phyloP scores from a whole-genome alignment of 2,113 vertebrate genomes.

The Heterotilapia buettikoferi region DNA sequence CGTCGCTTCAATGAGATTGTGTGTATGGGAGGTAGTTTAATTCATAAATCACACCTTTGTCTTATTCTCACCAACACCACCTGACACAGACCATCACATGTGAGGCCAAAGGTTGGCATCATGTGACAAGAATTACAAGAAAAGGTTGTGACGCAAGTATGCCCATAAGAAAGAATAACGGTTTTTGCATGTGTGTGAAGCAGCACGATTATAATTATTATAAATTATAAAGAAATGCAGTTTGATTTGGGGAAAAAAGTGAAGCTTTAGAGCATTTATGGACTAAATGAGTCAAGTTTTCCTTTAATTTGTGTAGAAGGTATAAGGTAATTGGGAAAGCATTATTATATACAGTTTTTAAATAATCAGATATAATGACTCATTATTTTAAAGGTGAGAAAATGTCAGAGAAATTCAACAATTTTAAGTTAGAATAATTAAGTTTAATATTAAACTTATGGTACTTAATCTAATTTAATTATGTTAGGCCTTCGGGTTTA shows the following conservation, averaged over 20 bases:
- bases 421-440: too few relatives aligned
- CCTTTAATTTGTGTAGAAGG: not conserved
- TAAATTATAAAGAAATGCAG: not conserved
- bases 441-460: too few relatives aligned
- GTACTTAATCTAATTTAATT: too few relatives aligned
- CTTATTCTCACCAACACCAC: not conserved
- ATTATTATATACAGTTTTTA: too few relatives aligned
- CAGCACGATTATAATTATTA: not conserved
- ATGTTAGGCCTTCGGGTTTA: too few relatives aligned
- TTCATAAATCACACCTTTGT: conserved; percentile 11
- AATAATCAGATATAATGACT: too few relatives aligned
- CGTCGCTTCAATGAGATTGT: not conserved
- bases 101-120: not conserved
- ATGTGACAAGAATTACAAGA: not conserved
- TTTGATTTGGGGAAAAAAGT: not conserved
- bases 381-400: too few relatives aligned
- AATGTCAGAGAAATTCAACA: too few relatives aligned
- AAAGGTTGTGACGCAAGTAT: not conserved
- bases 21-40: not conserved
- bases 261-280: not conserved
- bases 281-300: not conserved
- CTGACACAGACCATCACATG: not conserved
- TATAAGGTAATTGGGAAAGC: not conserved
- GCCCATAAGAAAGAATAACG: not conserved
- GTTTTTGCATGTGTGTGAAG: not conserved